These are phyloP conservation scores for Caranx melampygus DNA, from an alignment of 2,113 vertebrate species.

Conservation along the genomic window DNA sequence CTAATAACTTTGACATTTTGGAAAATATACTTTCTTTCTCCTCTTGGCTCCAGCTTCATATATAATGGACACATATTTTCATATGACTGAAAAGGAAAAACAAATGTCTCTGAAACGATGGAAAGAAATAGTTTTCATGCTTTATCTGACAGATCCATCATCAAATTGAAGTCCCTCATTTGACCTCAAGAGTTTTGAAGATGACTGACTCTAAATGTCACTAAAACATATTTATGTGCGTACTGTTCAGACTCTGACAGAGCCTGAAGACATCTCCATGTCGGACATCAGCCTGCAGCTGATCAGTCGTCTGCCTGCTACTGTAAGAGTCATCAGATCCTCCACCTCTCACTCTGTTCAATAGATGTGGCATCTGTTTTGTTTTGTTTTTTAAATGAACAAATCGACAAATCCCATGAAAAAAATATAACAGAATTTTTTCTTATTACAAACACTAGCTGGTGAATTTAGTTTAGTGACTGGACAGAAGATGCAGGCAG, in stretches of 20 bases:
- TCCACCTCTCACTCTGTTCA: neutral
- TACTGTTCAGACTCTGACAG: slow-evolving; percentile 75
- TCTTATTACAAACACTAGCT: neutral
- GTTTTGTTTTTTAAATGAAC: neutral
- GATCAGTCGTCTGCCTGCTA: slow-evolving; percentile 66
- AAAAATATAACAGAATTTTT: neutral
- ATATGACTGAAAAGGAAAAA: neutral
- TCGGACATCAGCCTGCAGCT: slow-evolving; percentile 77
- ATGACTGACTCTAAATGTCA: slow-evolving; percentile 28
- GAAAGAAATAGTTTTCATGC: neutral
- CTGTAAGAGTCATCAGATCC: slow-evolving; percentile 71
- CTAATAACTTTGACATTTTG: neutral
- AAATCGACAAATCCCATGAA: slow-evolving; percentile 22
- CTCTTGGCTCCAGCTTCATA: too few relatives aligned
- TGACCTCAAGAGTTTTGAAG: slow-evolving; percentile 7
- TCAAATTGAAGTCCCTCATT: neutral
- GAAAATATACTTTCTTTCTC: neutral
- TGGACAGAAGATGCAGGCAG: neutral
- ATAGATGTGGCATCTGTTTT: neutral
- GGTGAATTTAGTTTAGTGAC: neutral
- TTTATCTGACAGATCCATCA: neutral
- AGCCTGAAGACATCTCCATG: slow-evolving; percentile 84
- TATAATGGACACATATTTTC: neutral
- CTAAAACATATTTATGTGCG: slow-evolving; percentile 52
- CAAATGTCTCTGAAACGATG: neutral